A percentile compares a stretch with the other conserved stretches of the same genome.
These are phyloP conservation scores for Cantharis lateralis DNA, from an alignment of 2,888 invertebrate genomes.

Conservation along the genomic window DNA sequence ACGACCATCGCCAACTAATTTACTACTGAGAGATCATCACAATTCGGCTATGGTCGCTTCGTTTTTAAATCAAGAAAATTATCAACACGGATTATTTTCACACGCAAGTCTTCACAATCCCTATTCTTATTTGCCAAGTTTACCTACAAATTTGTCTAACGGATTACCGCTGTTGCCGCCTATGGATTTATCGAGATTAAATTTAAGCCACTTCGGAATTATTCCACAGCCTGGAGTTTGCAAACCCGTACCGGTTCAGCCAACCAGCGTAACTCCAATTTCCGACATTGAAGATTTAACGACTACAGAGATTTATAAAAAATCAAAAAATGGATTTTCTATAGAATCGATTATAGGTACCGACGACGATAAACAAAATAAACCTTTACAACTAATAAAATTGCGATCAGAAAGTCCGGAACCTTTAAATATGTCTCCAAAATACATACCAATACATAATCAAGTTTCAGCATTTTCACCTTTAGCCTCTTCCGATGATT, in stretches of 20 bases:
- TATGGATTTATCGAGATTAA: slow-evolving; percentile 64
- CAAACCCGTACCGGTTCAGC: slow-evolving; percentile 54
- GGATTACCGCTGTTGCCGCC: slow-evolving; percentile 63
- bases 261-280: slow-evolving; percentile 44
- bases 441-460: slow-evolving; percentile 51
- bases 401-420: slow-evolving; percentile 41
- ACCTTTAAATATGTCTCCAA: slow-evolving; percentile 36
- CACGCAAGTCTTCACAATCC: slow-evolving; percentile 55
- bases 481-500: slow-evolving; percentile 64
- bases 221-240: slow-evolving; percentile 56
- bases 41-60: slow-evolving; percentile 67
- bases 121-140: slow-evolving; percentile 59
- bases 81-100: slow-evolving; percentile 53
- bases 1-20: slow-evolving; percentile 69
- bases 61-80: slow-evolving; percentile 63
- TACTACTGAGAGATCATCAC: slow-evolving; percentile 61
- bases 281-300: slow-evolving; percentile 49
- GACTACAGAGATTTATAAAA: slow-evolving; percentile 58
- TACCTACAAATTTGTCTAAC: slow-evolving; percentile 62
- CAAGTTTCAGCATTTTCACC: slow-evolving; percentile 74
- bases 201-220: slow-evolving; percentile 56
- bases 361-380: slow-evolving; percentile 39
- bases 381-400: slow-evolving; percentile 41
- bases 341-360: slow-evolving; percentile 66
- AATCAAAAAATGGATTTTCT: slow-evolving; percentile 65